Conservation (phyloP, 2,113 vertebrate species). For the Corythaixoides concolor region DNA sequence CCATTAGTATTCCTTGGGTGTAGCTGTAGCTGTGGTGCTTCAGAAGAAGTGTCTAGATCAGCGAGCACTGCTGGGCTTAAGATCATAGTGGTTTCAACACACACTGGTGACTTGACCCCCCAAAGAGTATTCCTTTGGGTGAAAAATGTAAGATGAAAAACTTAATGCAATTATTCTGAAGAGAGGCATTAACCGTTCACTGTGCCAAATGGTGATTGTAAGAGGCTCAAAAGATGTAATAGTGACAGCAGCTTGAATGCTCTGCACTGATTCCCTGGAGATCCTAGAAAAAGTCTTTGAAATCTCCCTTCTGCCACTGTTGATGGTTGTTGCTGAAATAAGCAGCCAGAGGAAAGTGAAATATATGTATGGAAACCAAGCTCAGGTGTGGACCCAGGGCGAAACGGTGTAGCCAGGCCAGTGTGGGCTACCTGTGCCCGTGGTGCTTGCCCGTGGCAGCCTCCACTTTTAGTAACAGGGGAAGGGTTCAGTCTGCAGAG, state of each 20-base stretch:
- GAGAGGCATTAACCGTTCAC: background rate
- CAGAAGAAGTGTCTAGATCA: background rate
- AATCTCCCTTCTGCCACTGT: background rate
- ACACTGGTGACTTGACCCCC: background rate
- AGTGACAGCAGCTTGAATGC: background rate
- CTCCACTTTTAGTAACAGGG: accelerated
- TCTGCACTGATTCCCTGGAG: background rate
- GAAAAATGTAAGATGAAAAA: background rate
- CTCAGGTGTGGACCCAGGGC: background rate
- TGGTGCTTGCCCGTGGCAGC: accelerated
- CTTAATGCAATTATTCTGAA: background rate
- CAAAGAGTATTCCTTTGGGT: background rate
- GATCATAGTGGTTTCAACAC: background rate
- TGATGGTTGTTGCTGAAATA: background rate
- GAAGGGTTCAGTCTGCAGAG: background rate
- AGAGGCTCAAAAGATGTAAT: background rate
- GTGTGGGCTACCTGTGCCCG: accelerated
- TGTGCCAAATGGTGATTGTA: background rate
- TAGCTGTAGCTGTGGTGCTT: background rate
- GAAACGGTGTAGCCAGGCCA: background rate
- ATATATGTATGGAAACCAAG: background rate
- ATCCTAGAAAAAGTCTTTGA: background rate
- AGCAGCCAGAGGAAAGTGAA: background rate
- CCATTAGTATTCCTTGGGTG: background rate
- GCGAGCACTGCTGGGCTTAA: background rate